Percentiles rank a stretch among this genome's conserved stretches.
phyloP scores from a whole-genome alignment of 2,113 vertebrate species.

The Vidua chalybeata region DNA sequence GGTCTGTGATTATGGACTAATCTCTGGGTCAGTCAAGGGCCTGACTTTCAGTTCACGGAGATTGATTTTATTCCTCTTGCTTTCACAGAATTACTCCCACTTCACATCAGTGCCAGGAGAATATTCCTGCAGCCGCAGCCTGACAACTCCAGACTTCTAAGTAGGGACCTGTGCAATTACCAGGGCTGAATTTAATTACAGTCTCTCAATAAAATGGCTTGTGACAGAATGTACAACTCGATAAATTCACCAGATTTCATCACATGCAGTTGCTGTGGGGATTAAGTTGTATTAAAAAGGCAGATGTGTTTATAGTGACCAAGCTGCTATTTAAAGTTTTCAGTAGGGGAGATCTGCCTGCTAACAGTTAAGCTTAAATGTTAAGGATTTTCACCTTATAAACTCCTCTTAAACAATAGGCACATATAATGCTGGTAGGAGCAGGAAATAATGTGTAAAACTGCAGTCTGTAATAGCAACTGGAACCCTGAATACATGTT shows the following conservation, averaged over 20 bases:
- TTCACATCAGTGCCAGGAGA: background rate
- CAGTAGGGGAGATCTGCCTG: background rate
- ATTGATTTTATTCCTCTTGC: background rate
- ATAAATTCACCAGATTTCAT: slow-evolving; percentile 37
- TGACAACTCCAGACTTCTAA: background rate
- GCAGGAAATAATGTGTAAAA: slow-evolving; percentile 11
- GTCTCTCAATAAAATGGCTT: background rate
- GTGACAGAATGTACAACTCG: background rate
- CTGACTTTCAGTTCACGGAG: background rate
- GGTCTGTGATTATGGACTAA: background rate
- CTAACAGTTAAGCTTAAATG: background rate
- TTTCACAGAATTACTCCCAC: background rate
- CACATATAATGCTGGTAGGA: background rate
- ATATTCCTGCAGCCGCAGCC: background rate
- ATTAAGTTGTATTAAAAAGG: background rate
- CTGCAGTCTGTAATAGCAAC: background rate
- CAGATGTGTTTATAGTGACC: slow-evolving; percentile 15
- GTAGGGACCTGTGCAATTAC: background rate
- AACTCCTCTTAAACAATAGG: slow-evolving; percentile 25
- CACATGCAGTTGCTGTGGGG: background rate
- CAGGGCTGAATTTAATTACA: slow-evolving; percentile 41
- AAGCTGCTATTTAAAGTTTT: background rate
- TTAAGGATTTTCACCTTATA: slow-evolving; percentile 55
- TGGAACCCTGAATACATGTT: background rate
- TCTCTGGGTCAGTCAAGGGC: background rate